These are phyloP conservation scores for Mormyrus iriodes DNA, from an alignment of 2,113 vertebrate genomes.

Conservation along the genomic window DNA sequence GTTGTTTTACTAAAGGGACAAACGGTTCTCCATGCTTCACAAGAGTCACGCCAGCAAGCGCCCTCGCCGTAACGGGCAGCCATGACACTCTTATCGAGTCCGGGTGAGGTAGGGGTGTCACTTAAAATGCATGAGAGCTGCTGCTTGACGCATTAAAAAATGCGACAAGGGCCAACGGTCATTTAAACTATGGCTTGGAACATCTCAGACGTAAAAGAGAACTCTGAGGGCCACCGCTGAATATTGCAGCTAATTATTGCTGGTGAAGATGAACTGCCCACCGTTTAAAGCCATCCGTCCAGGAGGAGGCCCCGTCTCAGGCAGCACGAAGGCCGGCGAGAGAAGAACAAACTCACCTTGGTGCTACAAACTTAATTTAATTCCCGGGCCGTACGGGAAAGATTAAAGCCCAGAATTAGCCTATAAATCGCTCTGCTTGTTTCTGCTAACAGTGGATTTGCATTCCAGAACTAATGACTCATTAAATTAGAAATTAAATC, in stretches of 20 bases:
- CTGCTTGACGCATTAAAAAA: not conserved
- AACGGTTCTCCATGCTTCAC: not conserved
- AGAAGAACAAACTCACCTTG: not conserved
- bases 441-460: slow-evolving; percentile 13
- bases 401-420: not conserved
- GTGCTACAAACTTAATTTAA: not conserved
- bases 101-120: not conserved
- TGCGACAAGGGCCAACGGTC: not conserved
- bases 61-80: not conserved
- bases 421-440: slow-evolving; percentile 4
- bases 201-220: not conserved
- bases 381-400: not conserved
- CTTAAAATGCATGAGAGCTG: not conserved
- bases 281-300: not conserved
- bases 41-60: not conserved
- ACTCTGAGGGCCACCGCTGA: not conserved
- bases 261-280: not conserved
- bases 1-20: not conserved
- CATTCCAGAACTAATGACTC: slow-evolving; percentile 12
- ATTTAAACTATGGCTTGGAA: not conserved
- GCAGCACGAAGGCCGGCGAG: not conserved
- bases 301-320: not conserved
- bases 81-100: too few species aligned
- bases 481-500: slow-evolving; percentile 15
- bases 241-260: too few species aligned